Evolutionary conservation across 2,113 vertebrate genomes (phyloP).

Genomic region (Corvus hawaiiensis): DNA sequence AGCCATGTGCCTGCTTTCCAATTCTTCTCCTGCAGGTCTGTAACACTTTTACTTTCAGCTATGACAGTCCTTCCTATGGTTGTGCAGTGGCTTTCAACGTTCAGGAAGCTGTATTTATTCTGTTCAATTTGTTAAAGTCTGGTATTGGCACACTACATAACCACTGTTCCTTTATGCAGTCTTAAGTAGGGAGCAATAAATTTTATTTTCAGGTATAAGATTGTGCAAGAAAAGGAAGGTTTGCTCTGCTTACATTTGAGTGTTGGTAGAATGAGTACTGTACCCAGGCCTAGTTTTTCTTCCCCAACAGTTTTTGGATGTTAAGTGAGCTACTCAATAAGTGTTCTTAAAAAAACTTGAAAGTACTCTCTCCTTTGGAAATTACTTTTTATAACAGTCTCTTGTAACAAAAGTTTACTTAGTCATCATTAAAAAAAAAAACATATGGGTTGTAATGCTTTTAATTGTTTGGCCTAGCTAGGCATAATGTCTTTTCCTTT

Average conservation of each 20-base stretch:
- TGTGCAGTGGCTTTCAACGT: background rate
- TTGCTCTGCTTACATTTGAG: background rate
- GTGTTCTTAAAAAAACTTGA: background rate
- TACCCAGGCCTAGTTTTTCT: background rate
- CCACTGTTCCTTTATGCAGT: background rate
- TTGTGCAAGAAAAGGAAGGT: background rate
- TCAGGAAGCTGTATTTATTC: background rate
- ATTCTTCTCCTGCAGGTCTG: background rate
- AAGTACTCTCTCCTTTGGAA: background rate
- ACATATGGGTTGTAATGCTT: background rate
- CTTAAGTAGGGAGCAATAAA: background rate
- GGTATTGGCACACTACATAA: background rate
- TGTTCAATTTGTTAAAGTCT: background rate
- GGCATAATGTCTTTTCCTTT: background rate
- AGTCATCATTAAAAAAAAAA: background rate
- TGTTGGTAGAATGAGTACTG: background rate
- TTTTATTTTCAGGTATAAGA: background rate
- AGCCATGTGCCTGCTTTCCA: background rate
- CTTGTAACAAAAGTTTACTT: background rate
- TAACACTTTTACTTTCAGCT: background rate
- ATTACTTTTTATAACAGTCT: background rate
- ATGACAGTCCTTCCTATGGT: background rate
- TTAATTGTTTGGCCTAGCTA: background rate
- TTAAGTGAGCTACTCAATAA: background rate
- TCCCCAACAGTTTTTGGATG: background rate